Percentiles rank a stretch among this genome's conserved stretches.
Conservation (phyloP, 2,113 vertebrate species). For the Antennarius striatus region DNA sequence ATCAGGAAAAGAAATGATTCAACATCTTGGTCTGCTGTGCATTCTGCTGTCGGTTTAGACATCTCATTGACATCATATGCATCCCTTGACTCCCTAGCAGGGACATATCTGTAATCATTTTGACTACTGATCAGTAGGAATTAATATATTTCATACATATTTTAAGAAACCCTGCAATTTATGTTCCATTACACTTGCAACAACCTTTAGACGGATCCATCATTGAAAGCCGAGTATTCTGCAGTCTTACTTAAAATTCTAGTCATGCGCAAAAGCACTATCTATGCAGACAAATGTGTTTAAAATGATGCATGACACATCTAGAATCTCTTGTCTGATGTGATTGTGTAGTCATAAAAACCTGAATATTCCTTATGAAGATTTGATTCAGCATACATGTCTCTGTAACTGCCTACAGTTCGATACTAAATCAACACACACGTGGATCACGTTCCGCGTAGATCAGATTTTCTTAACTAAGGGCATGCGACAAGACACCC, state of each 20-base stretch:
- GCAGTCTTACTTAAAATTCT: neutral
- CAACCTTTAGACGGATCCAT: neutral
- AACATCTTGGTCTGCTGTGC: no score
- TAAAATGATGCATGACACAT: neutral
- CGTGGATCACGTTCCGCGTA: neutral
- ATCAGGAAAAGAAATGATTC: no score
- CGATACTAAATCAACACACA: constrained; percentile 3
- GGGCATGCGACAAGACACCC: neutral
- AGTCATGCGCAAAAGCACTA: neutral
- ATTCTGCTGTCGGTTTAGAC: no score
- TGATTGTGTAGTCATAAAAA: constrained; percentile 9
- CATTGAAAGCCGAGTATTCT: neutral
- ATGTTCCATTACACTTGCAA: neutral
- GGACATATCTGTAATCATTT: no score
- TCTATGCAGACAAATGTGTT: neutral
- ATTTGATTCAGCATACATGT: neutral
- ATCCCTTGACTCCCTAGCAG: no score
- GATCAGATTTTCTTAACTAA: neutral
- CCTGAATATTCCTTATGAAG: constrained; percentile 2
- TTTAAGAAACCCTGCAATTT: neutral
- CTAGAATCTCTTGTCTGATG: neutral
- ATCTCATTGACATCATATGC: no score
- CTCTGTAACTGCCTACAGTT: neutral
- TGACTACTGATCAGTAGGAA: neutral
- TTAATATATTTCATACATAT: neutral